Conservation (phyloP, 1,140 invertebrate genomes). For the Pemphigus obesinymphae region DNA sequence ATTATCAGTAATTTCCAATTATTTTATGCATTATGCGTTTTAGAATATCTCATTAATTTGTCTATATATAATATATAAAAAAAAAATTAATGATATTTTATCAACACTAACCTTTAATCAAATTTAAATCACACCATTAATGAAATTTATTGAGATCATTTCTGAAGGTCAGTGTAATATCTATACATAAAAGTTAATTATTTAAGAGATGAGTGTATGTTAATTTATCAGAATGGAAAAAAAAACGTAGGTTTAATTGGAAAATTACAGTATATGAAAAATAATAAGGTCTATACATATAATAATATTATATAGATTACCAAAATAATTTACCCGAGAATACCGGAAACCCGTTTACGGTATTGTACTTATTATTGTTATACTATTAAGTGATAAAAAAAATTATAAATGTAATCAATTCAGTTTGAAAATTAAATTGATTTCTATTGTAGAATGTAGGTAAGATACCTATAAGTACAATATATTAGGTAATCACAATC, state of each 20-base stretch:
- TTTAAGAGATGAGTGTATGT: background rate
- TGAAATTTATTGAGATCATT: conserved; percentile 21
- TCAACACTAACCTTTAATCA: background rate
- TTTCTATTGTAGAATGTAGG: too few species aligned
- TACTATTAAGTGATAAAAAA: background rate
- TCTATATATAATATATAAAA: background rate
- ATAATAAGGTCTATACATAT: background rate
- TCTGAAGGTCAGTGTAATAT: conserved; percentile 6
- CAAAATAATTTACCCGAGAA: background rate
- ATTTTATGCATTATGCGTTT: background rate
- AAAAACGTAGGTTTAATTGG: conserved; percentile 3
- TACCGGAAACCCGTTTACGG: background rate
- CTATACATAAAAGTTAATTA: conserved; percentile 11
- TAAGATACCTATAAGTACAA: too few species aligned
- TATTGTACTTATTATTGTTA: background rate
- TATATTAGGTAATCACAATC: too few species aligned
- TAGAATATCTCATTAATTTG: conserved; percentile 21
- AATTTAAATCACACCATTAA: background rate
- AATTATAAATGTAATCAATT: background rate
- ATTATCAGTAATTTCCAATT: conserved; percentile 22
- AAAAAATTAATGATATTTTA: conserved; percentile 3
- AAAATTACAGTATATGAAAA: background rate
- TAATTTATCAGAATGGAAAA: conserved; percentile 3
- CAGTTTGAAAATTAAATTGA: too few species aligned
- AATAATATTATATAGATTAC: background rate